Base-by-base conservation (phyloP, 1,140 invertebrate genomes). In the Drosophila orosa region DNA sequence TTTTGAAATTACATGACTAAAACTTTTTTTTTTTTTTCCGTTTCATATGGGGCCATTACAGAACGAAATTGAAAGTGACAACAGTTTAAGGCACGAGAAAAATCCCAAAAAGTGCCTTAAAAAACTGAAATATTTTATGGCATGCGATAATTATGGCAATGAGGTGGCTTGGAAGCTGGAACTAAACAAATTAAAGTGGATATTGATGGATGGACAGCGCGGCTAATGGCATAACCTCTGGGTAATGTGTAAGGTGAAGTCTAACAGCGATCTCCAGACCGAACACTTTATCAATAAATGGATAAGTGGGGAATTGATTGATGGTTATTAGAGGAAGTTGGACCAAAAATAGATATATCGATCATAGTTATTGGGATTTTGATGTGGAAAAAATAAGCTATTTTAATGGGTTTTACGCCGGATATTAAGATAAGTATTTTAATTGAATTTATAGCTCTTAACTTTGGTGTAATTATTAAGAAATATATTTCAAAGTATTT, bases 111-210 rank as follows among this genome's bases (percentile, higher is more conserved):
- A 24, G 27, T 3, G 2, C 3, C 24, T 17, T 37, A 10, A 29
- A 25, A 35, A 55, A 29, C 24, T 8, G 15, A 71, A 58, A 33
- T 27, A 72, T 58, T 72, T 72, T 6, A 48, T 40, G 68, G 52
- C n/a, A 58, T 58, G 33, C 39, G 42, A 33, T 69, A 69, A 39
- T 71, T 27, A 58, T 48, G 50, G 47, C 29, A 24, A 37, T 35
- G 39, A 69, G 45, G 60, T 45, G 52, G 22, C n/a, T 25, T 25
- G 48, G 25, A 39, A 71, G 42, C 65, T 71, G 65, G 65, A 71
- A 71, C 65, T 58, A 58, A 58, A 58, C 27, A 58, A 71, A 47
- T 72, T 72, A 71, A 71, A 27, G n/a, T 22, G 35, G 65, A 72
- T 54, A 54, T 72, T 72, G 68, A 72, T 72, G 33, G 66, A 72